These are phyloP conservation scores for Drosophila equinoxialis DNA, from an alignment of 1,140 invertebrate genomes.

Conservation along the genomic window DNA sequence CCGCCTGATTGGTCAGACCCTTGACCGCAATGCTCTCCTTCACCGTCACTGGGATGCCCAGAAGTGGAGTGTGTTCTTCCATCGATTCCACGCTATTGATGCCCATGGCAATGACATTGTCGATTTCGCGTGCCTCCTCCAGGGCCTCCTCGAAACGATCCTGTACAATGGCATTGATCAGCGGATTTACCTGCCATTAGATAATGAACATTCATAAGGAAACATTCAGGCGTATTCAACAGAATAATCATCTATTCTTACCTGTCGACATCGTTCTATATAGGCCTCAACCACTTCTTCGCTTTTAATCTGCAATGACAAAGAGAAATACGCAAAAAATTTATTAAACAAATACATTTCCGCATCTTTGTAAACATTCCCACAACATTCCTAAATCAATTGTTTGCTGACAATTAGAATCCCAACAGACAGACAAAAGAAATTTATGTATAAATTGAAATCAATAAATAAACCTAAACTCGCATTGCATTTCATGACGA, in stretches of 20 bases:
- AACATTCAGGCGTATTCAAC: neutral
- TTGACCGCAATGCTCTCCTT: slow-evolving; percentile 88
- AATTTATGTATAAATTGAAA: slow-evolving; percentile 76
- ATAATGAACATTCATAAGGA: no score
- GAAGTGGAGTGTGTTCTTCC: slow-evolving; percentile 85
- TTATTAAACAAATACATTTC: slow-evolving; percentile 10
- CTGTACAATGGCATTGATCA: slow-evolving; percentile 89
- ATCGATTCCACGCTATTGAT: slow-evolving; percentile 83
- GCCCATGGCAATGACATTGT: slow-evolving; percentile 83
- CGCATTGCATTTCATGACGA: slow-evolving; percentile 13
- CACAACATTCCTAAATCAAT: slow-evolving; percentile 31
- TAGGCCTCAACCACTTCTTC: slow-evolving; percentile 87
- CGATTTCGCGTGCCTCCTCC: slow-evolving; percentile 85
- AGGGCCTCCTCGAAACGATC: slow-evolving; percentile 87
- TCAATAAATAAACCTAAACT: slow-evolving; percentile 63
- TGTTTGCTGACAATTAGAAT: slow-evolving; percentile 16
- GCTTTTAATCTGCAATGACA: slow-evolving; percentile 83
- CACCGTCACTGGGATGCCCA: slow-evolving; percentile 88
- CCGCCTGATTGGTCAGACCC: slow-evolving; percentile 86
- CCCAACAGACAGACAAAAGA: slow-evolving; percentile 30
- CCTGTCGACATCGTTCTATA: slow-evolving; percentile 85
- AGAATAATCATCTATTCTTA: slow-evolving; percentile 17
- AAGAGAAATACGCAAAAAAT: slow-evolving; percentile 31
- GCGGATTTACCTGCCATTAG: slow-evolving; percentile 85
- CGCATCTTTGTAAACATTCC: slow-evolving; percentile 22